phyloP scores from a whole-genome alignment of 1,140 invertebrate species.

The Drosophila parvula region DNA sequence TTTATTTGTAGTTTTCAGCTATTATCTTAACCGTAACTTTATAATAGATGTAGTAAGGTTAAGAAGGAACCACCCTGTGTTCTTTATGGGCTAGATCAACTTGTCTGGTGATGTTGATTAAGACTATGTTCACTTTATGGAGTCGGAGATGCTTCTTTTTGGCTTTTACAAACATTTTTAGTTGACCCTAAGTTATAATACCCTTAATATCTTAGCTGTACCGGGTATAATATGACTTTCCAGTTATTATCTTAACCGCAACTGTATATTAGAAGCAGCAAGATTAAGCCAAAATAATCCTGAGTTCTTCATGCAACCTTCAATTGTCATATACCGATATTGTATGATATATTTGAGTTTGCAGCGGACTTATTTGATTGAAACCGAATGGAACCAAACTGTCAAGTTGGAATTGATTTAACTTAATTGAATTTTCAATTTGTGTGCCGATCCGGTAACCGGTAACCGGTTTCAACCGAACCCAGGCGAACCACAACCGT shows the following conservation, averaged over 20 bases:
- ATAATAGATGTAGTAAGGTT: no score
- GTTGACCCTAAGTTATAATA: background rate
- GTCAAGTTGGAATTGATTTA: conserved; percentile 54
- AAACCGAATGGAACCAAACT: conserved; percentile 34
- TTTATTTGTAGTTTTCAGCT: no score
- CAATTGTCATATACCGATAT: background rate
- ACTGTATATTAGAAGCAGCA: background rate
- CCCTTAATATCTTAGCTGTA: background rate
- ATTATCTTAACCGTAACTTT: no score
- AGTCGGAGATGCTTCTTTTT: background rate
- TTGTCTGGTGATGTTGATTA: background rate
- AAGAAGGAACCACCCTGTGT: no score
- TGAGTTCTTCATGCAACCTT: conserved; percentile 2
- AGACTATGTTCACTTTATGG: background rate
- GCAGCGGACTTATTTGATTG: conserved; percentile 7
- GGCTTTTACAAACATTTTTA: background rate
- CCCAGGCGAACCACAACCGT: conserved; percentile 12
- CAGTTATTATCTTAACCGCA: background rate
- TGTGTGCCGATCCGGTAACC: conserved; percentile 14
- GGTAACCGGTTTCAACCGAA: conserved; percentile 52
- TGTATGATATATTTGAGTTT: conserved; percentile 26
- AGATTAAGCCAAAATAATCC: background rate
- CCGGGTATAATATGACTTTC: background rate
- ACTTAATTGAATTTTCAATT: conserved; percentile 71
- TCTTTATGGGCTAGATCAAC: background rate